Conservation (phyloP, 2,888 invertebrate genomes). For the Drosophila limbata region DNA sequence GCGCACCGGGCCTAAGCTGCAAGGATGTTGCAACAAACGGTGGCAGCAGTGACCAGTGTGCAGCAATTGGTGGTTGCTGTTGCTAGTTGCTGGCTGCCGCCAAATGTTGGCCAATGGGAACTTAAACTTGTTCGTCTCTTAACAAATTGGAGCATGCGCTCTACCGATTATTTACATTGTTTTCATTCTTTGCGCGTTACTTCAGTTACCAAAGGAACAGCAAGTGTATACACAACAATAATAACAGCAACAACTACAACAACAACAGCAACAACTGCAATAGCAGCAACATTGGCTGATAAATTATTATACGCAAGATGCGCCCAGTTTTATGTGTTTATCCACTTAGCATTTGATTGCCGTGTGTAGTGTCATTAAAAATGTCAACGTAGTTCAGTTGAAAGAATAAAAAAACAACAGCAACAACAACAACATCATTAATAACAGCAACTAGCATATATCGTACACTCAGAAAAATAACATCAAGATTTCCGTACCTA, state of each 20-base stretch:
- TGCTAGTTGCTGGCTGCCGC: neutral
- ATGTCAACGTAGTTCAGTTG: constrained; percentile 51
- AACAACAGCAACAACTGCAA: constrained; percentile 5
- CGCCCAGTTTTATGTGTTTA: constrained; percentile 41
- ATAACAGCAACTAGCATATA: constrained; percentile 11
- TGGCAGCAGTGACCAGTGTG: constrained; percentile 45
- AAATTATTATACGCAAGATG: constrained; percentile 39
- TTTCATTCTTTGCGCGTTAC: constrained; percentile 18
- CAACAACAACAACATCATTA: constrained; percentile 3
- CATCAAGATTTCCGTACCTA: too few species aligned
- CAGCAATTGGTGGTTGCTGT: constrained; percentile 7
- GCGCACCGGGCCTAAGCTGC: constrained; percentile 53
- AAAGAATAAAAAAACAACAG: constrained; percentile 25
- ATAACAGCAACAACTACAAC: neutral
- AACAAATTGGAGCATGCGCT: constrained; percentile 42
- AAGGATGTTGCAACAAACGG: constrained; percentile 65
- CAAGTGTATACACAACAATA: neutral
- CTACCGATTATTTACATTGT: constrained; percentile 12
- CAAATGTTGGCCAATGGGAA: constrained; percentile 51
- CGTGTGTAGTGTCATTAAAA: constrained; percentile 55
- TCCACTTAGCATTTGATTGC: constrained; percentile 60
- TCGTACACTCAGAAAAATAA: neutral
- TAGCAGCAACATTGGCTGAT: constrained; percentile 20
- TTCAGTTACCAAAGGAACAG: constrained; percentile 17
- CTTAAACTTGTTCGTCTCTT: constrained; percentile 57